Conservation (phyloP, 2,888 invertebrate species). For the Andrena fulva region DNA sequence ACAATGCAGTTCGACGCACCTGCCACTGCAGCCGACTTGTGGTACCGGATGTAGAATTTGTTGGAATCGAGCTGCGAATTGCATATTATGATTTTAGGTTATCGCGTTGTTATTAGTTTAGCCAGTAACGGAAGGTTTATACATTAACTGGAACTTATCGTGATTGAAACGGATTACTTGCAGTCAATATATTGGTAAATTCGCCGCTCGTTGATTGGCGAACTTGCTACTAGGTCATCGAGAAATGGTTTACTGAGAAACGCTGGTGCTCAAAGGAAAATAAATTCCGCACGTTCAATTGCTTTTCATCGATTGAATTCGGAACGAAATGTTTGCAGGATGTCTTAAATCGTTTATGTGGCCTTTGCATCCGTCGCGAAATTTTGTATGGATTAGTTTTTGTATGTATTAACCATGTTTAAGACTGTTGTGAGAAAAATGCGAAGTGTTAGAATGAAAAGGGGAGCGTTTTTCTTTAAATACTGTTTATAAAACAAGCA, state of each 20-base stretch:
- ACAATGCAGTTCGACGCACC: slow-evolving; percentile 74
- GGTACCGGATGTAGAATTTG: slow-evolving; percentile 47
- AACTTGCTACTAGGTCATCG: slow-evolving; percentile 1
- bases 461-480: too few relatives aligned
- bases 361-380: too few relatives aligned
- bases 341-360: not conserved
- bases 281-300: not conserved
- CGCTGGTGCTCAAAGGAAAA: not conserved
- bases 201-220: not conserved
- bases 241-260: not conserved
- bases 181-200: not conserved
- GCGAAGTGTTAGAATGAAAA: too few relatives aligned
- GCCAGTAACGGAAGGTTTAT: not conserved
- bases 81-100: slow-evolving; percentile 29
- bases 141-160: slow-evolving; percentile 3
- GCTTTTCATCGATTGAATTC: not conserved
- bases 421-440: too few relatives aligned
- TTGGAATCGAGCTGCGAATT: slow-evolving; percentile 47
- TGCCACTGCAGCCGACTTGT: slow-evolving; percentile 64
- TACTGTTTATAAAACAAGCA: too few relatives aligned
- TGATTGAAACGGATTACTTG: slow-evolving; percentile 2
- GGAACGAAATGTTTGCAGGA: not conserved
- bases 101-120: slow-evolving; percentile 20
- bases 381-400: too few relatives aligned
- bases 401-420: too few relatives aligned